Conservation (phyloP, 2,797 vertebrate genomes). For the Loriculus beryllinus region DNA sequence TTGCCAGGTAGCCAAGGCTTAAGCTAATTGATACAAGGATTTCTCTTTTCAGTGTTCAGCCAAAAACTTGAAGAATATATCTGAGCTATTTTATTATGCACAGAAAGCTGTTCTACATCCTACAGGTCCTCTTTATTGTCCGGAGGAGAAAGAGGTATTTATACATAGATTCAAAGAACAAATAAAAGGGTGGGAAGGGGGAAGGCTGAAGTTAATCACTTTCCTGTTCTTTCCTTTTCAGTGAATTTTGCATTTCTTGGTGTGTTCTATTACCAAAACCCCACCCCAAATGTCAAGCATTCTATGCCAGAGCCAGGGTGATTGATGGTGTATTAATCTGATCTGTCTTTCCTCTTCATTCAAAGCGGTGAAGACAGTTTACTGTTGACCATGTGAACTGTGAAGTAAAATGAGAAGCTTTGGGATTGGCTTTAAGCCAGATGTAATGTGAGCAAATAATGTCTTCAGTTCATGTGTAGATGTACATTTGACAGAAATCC, state of each 20-base stretch:
- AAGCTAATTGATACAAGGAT: not conserved
- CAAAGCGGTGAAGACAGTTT: not conserved
- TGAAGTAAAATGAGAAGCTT: not conserved
- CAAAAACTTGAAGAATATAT: constrained; percentile 98
- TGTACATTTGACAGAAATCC: not conserved
- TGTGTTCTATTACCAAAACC: not conserved
- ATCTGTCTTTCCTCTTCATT: not conserved
- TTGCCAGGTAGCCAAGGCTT: not conserved
- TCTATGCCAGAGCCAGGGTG: not conserved
- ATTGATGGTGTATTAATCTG: not conserved
- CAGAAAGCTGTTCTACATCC: constrained; percentile 97
- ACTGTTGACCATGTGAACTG: not conserved
- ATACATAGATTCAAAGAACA: not conserved
- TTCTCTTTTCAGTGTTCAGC: constrained; percentile 89
- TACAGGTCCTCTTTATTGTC: constrained; percentile 93
- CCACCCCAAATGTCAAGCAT: not conserved
- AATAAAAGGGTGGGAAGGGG: not conserved
- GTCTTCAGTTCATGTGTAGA: not conserved
- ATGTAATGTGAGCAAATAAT: not conserved
- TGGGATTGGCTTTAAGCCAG: not conserved
- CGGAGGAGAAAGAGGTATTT: constrained; percentile 91
- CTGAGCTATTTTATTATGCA: constrained; percentile 96
- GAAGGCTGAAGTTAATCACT: not conserved
- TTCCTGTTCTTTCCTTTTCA: not conserved
- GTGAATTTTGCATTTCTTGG: not conserved